Base-by-base conservation (phyloP, 1,140 invertebrate genomes). In the Aradophagus sp. region DNA sequence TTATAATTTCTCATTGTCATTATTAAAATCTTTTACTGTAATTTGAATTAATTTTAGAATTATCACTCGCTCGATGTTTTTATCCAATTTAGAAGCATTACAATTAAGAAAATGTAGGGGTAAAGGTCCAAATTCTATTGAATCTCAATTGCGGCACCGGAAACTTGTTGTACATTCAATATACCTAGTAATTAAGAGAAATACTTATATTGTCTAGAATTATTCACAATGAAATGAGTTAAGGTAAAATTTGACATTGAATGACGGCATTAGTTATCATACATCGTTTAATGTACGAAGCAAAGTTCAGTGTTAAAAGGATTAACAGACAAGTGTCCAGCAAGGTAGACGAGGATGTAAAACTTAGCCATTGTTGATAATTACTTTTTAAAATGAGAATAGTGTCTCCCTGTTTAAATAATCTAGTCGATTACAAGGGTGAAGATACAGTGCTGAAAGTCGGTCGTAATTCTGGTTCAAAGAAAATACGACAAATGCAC, bases 401-500 rank as follows among this genome's bases (percentile, higher is more conserved):
- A 62, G 44, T 36, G 45, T 58, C 13, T 58, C 44, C 20, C 63
- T 50, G 44, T 70, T 70, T 45, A 58, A 69, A 58, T 58, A 69
- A 69, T 69, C 66, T 69, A 69, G 66, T 69, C 66, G 56, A 56
- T 62, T 69, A 62, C 39, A 62, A 69, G 58, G 50, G 56, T 69
- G 48, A 50, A 41, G 38, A 36, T 50, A 39, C 61, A 68, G 56
- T 59, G 39, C 48, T 61, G 23, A 69, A 29, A 62, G 50, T 69
- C 56, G 42, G 48, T 69, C 66, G 23, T 62, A 41, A 17, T 68
- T 35, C 55, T 55, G 36, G 48, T 68, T 34, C 29, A 69, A 42
- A 56, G 42, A 32, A 61, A 48, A 5, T 50, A 56, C 35, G 13
- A 23, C 5, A 45, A 19, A 55, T 61, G 66, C 48, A 69, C 66